Conservation (phyloP, 2,888 invertebrate species). For the Chelonus formosanus region DNA sequence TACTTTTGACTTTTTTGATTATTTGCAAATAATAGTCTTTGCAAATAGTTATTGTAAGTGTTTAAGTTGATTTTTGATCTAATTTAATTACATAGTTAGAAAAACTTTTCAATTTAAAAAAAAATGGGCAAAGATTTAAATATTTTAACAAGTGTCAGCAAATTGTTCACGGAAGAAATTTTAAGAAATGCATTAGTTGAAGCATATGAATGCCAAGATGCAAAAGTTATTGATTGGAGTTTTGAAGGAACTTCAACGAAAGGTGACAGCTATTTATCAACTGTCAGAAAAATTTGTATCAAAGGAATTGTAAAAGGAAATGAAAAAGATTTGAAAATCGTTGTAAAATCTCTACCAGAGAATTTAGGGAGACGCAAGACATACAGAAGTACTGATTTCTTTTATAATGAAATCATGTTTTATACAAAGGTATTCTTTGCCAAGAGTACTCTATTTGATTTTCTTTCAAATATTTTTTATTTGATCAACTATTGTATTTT, state of each 20-base stretch:
- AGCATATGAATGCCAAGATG: slow-evolving; percentile 52
- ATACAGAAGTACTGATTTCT: slow-evolving; percentile 74
- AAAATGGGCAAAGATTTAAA: slow-evolving; percentile 37
- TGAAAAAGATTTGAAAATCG: slow-evolving; percentile 66
- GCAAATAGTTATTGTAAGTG: background rate
- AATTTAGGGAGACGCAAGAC: slow-evolving; percentile 72
- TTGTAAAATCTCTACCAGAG: slow-evolving; percentile 75
- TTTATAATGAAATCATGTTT: slow-evolving; percentile 76
- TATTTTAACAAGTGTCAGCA: slow-evolving; percentile 46
- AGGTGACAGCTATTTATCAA: slow-evolving; percentile 78
- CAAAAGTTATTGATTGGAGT: slow-evolving; percentile 62
- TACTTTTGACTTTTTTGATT: too few relatives aligned
- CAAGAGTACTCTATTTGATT: slow-evolving; percentile 15
- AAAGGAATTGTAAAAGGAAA: slow-evolving; percentile 63
- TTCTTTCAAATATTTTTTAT: background rate
- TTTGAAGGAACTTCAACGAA: slow-evolving; percentile 67
- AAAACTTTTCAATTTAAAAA: background rate
- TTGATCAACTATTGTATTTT: too few relatives aligned
- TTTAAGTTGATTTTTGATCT: background rate
- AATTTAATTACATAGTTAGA: background rate
- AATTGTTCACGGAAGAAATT: slow-evolving; percentile 62
- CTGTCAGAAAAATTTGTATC: slow-evolving; percentile 71
- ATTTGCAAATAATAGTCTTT: too few relatives aligned
- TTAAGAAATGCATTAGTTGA: slow-evolving; percentile 63
- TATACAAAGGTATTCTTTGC: slow-evolving; percentile 64